phyloP scores from a whole-genome alignment of 2,113 vertebrate genomes.

The Sinocyclocheilus grahami region DNA sequence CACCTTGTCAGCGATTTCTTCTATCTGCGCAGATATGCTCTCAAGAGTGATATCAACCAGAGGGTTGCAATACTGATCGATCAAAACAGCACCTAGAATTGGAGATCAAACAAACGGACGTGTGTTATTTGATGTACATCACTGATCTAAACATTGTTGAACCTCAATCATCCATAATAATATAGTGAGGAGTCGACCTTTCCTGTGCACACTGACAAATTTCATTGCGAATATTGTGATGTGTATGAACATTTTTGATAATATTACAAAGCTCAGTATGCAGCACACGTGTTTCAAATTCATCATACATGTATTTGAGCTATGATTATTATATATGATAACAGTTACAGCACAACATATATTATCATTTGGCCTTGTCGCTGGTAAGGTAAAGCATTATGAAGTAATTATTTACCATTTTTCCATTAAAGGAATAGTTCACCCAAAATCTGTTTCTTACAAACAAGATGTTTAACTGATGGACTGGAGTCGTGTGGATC shows the following conservation, averaged over 20 bases:
- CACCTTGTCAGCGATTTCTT: conserved; percentile 86
- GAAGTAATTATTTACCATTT: neutral
- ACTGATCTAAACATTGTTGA: neutral
- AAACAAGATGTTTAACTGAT: neutral
- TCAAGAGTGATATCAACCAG: conserved; percentile 86
- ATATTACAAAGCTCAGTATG: neutral
- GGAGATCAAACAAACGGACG: neutral
- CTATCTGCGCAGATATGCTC: conserved; percentile 83
- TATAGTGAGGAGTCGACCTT: no score
- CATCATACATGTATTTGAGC: neutral
- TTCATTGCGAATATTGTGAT: neutral
- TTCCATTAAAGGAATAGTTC: neutral
- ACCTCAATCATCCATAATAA: neutral
- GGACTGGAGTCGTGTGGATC: no score
- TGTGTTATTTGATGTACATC: neutral
- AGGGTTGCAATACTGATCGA: conserved; percentile 97
- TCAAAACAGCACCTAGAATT: conserved; percentile 85
- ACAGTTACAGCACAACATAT: neutral
- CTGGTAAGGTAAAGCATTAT: neutral
- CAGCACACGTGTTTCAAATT: neutral
- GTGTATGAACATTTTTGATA: neutral
- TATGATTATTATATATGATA: neutral
- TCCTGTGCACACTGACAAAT: no score
- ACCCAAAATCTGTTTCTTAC: neutral
- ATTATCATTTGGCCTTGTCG: neutral